Conservation (phyloP, 2,797 vertebrate genomes). For the Acipenser oxyrinchus region DNA sequence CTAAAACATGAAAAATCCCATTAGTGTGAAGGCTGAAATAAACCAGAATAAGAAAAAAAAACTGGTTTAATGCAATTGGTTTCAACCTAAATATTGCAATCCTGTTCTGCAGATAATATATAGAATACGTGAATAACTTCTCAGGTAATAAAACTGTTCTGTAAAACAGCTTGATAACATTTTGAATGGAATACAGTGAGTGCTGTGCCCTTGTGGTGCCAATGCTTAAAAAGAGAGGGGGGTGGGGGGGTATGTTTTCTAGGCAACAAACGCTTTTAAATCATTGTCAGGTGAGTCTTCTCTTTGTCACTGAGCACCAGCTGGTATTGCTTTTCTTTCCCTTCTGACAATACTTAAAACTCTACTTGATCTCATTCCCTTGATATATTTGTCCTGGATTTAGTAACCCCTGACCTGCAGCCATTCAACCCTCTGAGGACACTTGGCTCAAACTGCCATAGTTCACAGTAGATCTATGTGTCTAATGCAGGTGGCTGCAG, state of each 20-base stretch:
- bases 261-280: background rate
- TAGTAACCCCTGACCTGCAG: constrained; percentile 55
- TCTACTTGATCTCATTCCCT: constrained; percentile 61
- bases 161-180: no score
- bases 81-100: no score
- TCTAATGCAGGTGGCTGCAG: constrained; percentile 40
- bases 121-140: no score
- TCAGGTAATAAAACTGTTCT: no score
- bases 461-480: constrained; percentile 21
- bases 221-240: no score
- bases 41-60: no score
- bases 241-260: no score
- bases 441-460: constrained; percentile 48
- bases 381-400: constrained; percentile 63
- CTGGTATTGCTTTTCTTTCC: constrained; percentile 58
- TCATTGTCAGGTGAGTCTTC: constrained; percentile 52
- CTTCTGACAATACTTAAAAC: constrained; percentile 69
- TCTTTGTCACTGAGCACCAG: constrained; percentile 45
- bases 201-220: no score
- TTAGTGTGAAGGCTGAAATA: no score
- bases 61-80: no score
- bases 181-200: no score
- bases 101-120: no score
- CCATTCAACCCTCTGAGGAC: constrained; percentile 41
- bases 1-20: background rate